These are phyloP conservation scores for Papilio xuthus DNA, from an alignment of 1,140 invertebrate genomes.

Conservation along the genomic window DNA sequence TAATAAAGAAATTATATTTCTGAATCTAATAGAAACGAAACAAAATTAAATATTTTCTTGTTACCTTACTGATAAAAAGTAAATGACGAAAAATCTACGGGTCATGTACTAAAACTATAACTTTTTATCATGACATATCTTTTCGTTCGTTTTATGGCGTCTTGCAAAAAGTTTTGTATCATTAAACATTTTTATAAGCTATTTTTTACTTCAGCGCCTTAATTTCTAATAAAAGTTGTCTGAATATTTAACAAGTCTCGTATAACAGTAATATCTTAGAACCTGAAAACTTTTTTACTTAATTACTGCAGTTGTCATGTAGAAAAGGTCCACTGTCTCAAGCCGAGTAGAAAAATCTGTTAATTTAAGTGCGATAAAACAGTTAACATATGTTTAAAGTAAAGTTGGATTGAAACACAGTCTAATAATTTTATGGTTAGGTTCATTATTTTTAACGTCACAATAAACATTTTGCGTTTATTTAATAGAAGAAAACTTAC, in stretches of 20 bases:
- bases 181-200: slow-evolving; percentile 22
- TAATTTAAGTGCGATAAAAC: too few species aligned
- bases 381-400: too few species aligned
- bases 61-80: background rate
- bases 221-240: slow-evolving; percentile 25
- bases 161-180: slow-evolving; percentile 10
- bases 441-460: background rate
- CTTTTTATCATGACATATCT: background rate
- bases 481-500: background rate
- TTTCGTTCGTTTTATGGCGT: background rate
- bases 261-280: background rate
- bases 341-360: too few species aligned
- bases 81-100: background rate
- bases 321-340: background rate
- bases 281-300: background rate
- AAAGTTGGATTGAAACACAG: too few species aligned
- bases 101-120: background rate
- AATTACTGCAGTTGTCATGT: background rate
- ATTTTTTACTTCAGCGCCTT: slow-evolving; percentile 16
- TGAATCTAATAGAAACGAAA: background rate
- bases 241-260: slow-evolving; percentile 7
- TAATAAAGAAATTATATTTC: background rate
- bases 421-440: background rate
- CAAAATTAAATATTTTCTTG: background rate
- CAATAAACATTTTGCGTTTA: background rate